Base-by-base conservation (phyloP, 2,888 invertebrate genomes). In the Julus scanicus region DNA sequence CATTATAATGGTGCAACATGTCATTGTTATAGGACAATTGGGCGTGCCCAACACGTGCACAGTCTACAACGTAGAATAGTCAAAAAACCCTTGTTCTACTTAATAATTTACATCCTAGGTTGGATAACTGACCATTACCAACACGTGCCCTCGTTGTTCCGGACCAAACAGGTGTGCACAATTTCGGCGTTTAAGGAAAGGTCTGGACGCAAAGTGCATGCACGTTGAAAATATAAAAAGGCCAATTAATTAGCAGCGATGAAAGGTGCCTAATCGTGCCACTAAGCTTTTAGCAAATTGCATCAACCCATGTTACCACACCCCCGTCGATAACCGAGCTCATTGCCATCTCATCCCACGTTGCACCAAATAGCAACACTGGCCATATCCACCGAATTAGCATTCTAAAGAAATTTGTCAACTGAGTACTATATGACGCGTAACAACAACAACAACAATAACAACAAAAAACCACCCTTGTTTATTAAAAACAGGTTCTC, bases 341-440 rank as follows among this genome's bases (percentile, higher is more conserved):
- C 71, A 71, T 71, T 71, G 71, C 71, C 71, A 71, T 71, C 29
- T n/a, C 71, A 29, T 20, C 71, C 71, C 71, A 71, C 71, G 29
- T 71, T 29, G 29, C 71, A n/a, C 29, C 71, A 29, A 71, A 29
- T 8, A 71, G 9, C 71, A 71, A 20, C 20, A 71, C 71, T 71
- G 71, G 29, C 71, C 71, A 71, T 71, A 71, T 71, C 5, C 71
- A 9, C 71, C 71, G 29, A 71, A 71, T 71, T 71, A 71, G 71
- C 71, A 71, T 71, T 71, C 71, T 9, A n/a, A 71, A 71, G 71
- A 71, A 71, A 71, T 71, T 71, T 71, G 71, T 71, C 71, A 71
- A 71, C n/a, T 9, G 71, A 29, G 29, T 29, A 71, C 71, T 8
- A 9, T 71, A 71, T 71, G 71, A 71, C 71, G 71, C n/a, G 20